Conservation (phyloP, 2,888 invertebrate species). For the Autographa pulchrina region DNA sequence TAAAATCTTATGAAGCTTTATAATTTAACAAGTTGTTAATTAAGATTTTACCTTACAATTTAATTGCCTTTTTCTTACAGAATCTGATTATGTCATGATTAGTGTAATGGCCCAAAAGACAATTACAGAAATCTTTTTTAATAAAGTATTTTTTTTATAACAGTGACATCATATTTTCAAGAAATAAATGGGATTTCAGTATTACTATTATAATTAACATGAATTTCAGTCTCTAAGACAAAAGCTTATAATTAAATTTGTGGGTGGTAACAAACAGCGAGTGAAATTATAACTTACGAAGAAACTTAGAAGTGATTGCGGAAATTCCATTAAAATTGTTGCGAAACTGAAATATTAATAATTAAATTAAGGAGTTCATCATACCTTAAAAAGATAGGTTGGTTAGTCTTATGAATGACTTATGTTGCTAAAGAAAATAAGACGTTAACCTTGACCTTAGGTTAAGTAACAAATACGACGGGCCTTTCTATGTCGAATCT, state of each 20-base stretch:
- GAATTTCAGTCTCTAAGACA: slow-evolving; percentile 29
- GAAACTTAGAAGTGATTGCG: slow-evolving; percentile 2
- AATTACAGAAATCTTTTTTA: background rate
- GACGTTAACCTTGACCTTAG: too few relatives aligned
- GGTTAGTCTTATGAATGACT: background rate
- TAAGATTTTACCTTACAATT: background rate
- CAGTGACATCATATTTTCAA: background rate
- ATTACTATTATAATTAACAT: slow-evolving; percentile 34
- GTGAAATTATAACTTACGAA: slow-evolving; percentile 28
- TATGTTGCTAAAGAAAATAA: too few relatives aligned
- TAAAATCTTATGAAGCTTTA: background rate
- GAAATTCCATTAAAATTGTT: slow-evolving; percentile 7
- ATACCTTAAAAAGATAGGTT: background rate
- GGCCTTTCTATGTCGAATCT: too few relatives aligned
- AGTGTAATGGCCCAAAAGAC: background rate
- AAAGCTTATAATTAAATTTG: slow-evolving; percentile 49
- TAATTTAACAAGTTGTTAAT: background rate
- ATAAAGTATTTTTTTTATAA: background rate
- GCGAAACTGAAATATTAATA: background rate
- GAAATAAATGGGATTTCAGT: background rate
- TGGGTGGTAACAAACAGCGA: slow-evolving; percentile 30
- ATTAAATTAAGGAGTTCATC: background rate
- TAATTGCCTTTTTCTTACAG: background rate
- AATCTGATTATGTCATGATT: background rate
- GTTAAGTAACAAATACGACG: too few relatives aligned